phyloP scores from a whole-genome alignment of 2,888 invertebrate species.

The Autographa pulchrina region DNA sequence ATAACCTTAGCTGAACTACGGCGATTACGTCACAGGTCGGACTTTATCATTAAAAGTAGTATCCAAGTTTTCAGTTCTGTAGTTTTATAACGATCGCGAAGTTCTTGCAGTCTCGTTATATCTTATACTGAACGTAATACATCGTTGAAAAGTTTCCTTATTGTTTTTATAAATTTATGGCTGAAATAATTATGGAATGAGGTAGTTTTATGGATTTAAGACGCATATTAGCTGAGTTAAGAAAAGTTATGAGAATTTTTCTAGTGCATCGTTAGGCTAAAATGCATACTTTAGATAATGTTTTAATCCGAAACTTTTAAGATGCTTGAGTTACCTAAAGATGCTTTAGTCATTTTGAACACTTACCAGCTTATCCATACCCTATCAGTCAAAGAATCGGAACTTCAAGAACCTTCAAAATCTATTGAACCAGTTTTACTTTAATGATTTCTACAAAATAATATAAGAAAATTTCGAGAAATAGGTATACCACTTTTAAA shows the following conservation, averaged over 20 bases:
- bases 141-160: conserved; percentile 31
- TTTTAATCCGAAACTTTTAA: background rate
- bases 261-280: background rate
- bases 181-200: conserved; percentile 5
- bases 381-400: too few relatives aligned
- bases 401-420: too few relatives aligned
- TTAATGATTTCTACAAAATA: too few relatives aligned
- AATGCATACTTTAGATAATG: background rate
- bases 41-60: conserved; percentile 64
- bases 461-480: too few relatives aligned
- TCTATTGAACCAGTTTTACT: too few relatives aligned
- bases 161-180: conserved; percentile 35
- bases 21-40: conserved; percentile 52
- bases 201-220: background rate
- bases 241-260: background rate
- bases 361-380: too few relatives aligned
- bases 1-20: conserved; percentile 30
- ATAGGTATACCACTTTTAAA: too few relatives aligned
- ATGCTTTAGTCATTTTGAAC: background rate
- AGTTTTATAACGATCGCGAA: conserved; percentile 65
- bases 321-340: background rate
- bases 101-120: conserved; percentile 44
- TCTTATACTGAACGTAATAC: conserved; percentile 43
- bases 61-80: conserved; percentile 51
- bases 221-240: background rate